Percentiles rank a stretch among this genome's conserved stretches.
Evolutionary conservation across 2,797 vertebrate genomes (phyloP).

Genomic region (Ctenochaetus hawaiiensis): DNA sequence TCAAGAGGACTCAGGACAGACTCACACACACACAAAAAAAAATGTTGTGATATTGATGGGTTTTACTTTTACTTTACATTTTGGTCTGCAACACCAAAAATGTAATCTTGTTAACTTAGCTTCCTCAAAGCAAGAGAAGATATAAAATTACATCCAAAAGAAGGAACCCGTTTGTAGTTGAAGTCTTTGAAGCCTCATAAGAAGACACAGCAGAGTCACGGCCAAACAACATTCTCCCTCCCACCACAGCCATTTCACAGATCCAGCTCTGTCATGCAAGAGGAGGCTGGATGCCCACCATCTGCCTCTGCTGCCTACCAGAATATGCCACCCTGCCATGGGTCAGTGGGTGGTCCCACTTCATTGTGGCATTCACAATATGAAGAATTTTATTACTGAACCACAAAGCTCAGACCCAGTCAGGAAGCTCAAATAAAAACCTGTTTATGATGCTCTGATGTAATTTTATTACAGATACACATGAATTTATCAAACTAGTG

Average conservation of each 20-base stretch:
- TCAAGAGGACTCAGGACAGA: background rate
- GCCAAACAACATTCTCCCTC: conserved; percentile 29
- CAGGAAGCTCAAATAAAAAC: conserved; percentile 9
- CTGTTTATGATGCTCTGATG: conserved; percentile 2
- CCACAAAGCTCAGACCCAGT: conserved; percentile 5
- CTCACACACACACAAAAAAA: too few relatives aligned
- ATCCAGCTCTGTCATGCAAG: conserved; percentile 59
- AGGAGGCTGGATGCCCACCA: conserved; percentile 43
- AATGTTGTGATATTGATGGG: background rate
- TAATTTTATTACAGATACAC: background rate
- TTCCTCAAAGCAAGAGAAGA: background rate
- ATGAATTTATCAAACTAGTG: background rate
- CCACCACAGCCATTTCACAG: conserved; percentile 37
- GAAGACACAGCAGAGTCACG: conserved; percentile 4
- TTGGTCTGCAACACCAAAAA: background rate
- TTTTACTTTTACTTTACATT: background rate
- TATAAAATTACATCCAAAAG: conserved; percentile 1
- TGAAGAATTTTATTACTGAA: conserved; percentile 21
- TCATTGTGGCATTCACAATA: conserved; percentile 20
- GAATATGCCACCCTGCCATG: conserved; percentile 29
- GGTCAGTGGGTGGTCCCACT: conserved; percentile 51
- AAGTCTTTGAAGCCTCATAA: conserved; percentile 36
- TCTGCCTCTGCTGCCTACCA: conserved; percentile 50
- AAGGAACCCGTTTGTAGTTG: conserved; percentile 1
- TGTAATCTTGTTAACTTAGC: background rate